phyloP scores from a whole-genome alignment of 2,113 vertebrate species.

The Pseudorasbora parva region DNA sequence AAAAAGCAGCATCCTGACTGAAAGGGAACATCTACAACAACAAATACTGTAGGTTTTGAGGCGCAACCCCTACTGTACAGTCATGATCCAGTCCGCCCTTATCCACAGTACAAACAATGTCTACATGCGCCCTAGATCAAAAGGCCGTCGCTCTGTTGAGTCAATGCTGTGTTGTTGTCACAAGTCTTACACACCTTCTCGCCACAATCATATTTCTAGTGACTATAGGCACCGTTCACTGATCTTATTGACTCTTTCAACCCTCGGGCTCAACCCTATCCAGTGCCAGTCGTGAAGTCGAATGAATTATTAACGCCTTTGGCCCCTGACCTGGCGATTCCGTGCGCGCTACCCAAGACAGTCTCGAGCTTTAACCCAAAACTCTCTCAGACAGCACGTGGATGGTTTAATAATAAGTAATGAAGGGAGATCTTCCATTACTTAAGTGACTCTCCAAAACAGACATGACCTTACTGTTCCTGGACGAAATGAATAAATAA shows the following conservation, averaged over 20 bases:
- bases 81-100: not conserved
- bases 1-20: not conserved
- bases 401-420: slow-evolving; percentile 52
- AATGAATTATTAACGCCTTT: slow-evolving; percentile 63
- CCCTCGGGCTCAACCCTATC: slow-evolving; percentile 43
- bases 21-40: not conserved
- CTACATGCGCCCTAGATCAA: slow-evolving; percentile 15
- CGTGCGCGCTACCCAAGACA: slow-evolving; percentile 27
- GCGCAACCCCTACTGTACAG: not conserved
- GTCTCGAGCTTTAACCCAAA: slow-evolving; percentile 44
- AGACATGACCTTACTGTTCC: not conserved
- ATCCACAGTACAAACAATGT: slow-evolving; percentile 20
- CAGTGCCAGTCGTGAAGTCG: slow-evolving; percentile 55
- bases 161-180: slow-evolving; percentile 8
- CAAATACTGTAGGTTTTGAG: too few relatives aligned
- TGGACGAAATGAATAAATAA: slow-evolving; percentile 24
- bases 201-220: not conserved
- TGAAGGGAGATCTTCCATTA: slow-evolving; percentile 46
- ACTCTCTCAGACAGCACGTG: slow-evolving; percentile 44
- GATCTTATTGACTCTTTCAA: slow-evolving; percentile 22
- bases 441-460: slow-evolving; percentile 45
- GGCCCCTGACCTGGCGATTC: slow-evolving; percentile 47
- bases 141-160: not conserved
- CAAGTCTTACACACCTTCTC: not conserved
- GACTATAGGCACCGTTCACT: slow-evolving; percentile 19